Evolutionary conservation across 2,113 vertebrate genomes (phyloP), one percentile per base, ranked within the genome.

Genomic region (Galeopterus variegatus): DNA sequence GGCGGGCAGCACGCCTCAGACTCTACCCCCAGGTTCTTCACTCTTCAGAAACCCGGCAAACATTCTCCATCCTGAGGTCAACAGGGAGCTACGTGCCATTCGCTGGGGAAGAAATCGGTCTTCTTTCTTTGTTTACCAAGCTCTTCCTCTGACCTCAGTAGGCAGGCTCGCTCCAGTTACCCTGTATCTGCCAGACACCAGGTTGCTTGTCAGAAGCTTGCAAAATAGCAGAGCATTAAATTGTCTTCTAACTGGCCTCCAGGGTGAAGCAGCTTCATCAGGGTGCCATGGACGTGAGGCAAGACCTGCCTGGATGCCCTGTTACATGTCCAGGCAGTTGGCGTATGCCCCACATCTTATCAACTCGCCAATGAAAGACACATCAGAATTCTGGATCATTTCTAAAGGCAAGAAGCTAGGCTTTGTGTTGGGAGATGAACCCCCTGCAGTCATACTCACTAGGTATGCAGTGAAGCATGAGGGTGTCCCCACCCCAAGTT

Each of bases 41-140:
- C 41, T 91, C 80, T 93, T 88, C 36, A 84, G 88, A 76, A 97
- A 72, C 9, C 26, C 50, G 69, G 33, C 1, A 33, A 81, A 73
- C 23, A 33, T 52, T 65, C 85, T 56, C 77, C 77, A 8, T 67
- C 85, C n/a, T 54, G 33, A 69, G 26, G 28, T 33, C 60, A 26
- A 4, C 8, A 54, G 62, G 80, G 45, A 82, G n/a, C 41, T 24
- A 10, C 19, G 12, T 4, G 12, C 15, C 36, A 69, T 36, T 41
- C 33, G 54, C 33, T 79, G 15, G 52, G 58, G 80, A 77, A 94
- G 76, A 64, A 88, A 73, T 21, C 0, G 7, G 31, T 13, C 23
- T 85, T 36, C 75, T 73, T 80, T 67, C 33, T 73, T 94, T 82
- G 41, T 58, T 58, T 14, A 36, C 48, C 23, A 50, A 91, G 41